phyloP scores from a whole-genome alignment of 1,140 invertebrate genomes.

The Temnothorax curvispinosus region DNA sequence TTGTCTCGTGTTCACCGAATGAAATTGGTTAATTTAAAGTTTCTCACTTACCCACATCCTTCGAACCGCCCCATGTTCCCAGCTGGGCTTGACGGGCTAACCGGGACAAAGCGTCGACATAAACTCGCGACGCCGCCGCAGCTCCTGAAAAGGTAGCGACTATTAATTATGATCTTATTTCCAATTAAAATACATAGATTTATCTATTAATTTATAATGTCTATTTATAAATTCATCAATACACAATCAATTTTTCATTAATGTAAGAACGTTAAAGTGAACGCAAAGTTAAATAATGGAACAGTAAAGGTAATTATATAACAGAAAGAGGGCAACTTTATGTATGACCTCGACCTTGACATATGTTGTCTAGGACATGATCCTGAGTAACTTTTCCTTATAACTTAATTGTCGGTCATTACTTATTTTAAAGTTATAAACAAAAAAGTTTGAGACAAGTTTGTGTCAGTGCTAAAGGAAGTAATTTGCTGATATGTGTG shows the following conservation, averaged over 20 bases:
- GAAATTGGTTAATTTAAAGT: not conserved
- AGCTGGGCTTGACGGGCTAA: slow-evolving; percentile 95
- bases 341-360: too few species aligned
- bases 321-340: too few species aligned
- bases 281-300: too few species aligned
- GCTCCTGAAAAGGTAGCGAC: slow-evolving; percentile 88
- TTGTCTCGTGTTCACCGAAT: not conserved
- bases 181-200: not conserved
- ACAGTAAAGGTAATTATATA: too few species aligned
- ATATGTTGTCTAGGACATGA: too few species aligned
- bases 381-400: too few species aligned
- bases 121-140: slow-evolving; percentile 93
- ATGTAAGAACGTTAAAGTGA: not conserved
- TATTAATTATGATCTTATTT: not conserved
- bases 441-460: too few species aligned
- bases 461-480: too few species aligned
- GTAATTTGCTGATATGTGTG: too few species aligned
- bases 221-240: not conserved
- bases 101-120: slow-evolving; percentile 94
- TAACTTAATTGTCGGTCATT: too few species aligned
- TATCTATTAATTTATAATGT: not conserved
- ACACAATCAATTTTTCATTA: not conserved
- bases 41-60: slow-evolving; percentile 93
- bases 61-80: slow-evolving; percentile 94
- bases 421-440: too few species aligned